A percentile compares a stretch with the other conserved stretches of the same genome.
These are phyloP conservation scores for Tenualosa ilisha DNA, from an alignment of 2,797 vertebrate species.

Conservation along the genomic window DNA sequence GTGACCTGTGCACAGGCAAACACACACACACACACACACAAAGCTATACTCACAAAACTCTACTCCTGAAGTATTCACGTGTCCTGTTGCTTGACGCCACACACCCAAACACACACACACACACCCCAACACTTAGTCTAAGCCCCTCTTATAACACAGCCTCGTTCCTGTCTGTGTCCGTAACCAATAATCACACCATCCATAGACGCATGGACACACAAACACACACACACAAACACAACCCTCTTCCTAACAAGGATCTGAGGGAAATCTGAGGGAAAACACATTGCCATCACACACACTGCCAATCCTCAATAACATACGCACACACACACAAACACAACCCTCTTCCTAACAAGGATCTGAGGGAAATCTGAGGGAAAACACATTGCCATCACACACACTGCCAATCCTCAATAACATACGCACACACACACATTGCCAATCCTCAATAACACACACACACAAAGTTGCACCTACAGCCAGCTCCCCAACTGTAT, in stretches of 20 bases:
- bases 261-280: too few species aligned
- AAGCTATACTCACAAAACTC: neutral
- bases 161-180: neutral
- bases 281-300: too few species aligned
- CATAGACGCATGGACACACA: neutral
- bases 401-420: neutral
- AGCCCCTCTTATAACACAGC: neutral
- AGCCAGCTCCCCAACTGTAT: too few species aligned
- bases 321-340: too few species aligned
- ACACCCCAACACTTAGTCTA: neutral
- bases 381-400: too few species aligned
- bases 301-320: too few species aligned
- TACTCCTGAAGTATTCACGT: neutral
- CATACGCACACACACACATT: neutral
- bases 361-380: too few species aligned
- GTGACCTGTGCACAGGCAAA: neutral
- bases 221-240: neutral
- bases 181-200: neutral
- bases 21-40: constrained; percentile 19
- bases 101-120: neutral
- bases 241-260: too few species aligned
- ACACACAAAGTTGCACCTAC: neutral
- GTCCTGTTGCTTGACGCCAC: neutral
- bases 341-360: too few species aligned
- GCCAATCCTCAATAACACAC: too few species aligned